Evolutionary conservation across 2,113 vertebrate genomes (phyloP), one percentile per base, ranked within the genome.

Genomic region (Eptatretus burgeri): DNA sequence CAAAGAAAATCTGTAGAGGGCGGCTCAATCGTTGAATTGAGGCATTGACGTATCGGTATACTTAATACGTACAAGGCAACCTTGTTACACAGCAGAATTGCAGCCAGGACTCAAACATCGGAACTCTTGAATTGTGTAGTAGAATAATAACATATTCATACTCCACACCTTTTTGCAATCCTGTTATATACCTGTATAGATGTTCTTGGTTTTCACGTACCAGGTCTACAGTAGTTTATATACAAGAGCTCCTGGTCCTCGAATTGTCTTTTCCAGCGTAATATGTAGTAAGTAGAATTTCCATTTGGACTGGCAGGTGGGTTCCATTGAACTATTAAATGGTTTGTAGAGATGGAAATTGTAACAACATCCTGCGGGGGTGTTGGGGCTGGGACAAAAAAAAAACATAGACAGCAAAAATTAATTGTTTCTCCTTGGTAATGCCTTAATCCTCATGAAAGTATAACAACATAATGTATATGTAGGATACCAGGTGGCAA

Each of bases 291-390:
- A 0, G 87, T 95, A 75, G 94, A 84, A 74, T 95, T 94, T 13
- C 91, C 91, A 0, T 98, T 98, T 68, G 86, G 85, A 68, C 82
- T 82, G 0, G 80, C 80, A 62, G 91, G 89, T 0, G 84, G 79
- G 62, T 91, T 94, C 91, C 91, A 98, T 73, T 89, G 94, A 66
- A 98, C 68, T 63, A 83, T 82, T 68, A 98, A 93, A 76, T 91
- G 82, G 49, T 86, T 86, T 0, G 89, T 88, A 5, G 87, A 85
- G 71, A 87, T 93, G 63, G 91, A 93, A 19, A 82, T 81, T 0
- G 89, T 88, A 49, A 84, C 81, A 1, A 86, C 83, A 68, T 94
- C 89, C 62, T 85, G 73, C 0, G 91, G 91, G 17, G 84, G 83
- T 0, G 89, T 87, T 0, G 91, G 91, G 64, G 78, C 91, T 98